phyloP scores from a whole-genome alignment of 64 coral and sea anemone species.

The Dendronephthya gigantea region DNA sequence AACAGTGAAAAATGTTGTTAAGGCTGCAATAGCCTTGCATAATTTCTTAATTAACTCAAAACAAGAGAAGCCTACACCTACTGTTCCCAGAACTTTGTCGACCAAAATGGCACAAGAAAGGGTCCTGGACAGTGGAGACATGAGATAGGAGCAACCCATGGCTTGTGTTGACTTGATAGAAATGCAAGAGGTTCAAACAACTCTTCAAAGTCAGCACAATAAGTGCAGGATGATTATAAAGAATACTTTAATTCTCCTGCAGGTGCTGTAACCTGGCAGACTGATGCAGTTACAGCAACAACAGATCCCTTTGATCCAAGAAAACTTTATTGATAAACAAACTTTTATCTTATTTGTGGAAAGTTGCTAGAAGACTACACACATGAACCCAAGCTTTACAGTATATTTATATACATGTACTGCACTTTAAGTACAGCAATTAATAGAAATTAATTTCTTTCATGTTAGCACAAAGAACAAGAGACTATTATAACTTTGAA shows the following conservation, averaged over 20 bases:
- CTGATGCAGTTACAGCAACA: background rate
- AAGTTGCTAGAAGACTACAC: no score
- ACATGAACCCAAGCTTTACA: no score
- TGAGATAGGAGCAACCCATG: background rate
- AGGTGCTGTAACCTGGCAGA: background rate
- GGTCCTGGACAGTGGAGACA: background rate
- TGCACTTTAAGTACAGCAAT: no score
- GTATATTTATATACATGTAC: no score
- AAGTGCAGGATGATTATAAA: background rate
- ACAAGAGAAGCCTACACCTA: background rate
- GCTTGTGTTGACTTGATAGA: background rate
- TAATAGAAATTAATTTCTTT: background rate
- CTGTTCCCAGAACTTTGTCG: background rate
- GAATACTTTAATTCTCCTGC: background rate
- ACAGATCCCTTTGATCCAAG: background rate
- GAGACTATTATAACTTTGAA: background rate
- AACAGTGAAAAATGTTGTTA: background rate
- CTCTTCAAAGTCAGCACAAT: background rate
- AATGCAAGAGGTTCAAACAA: background rate
- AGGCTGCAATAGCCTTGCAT: background rate
- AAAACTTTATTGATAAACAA: background rate
- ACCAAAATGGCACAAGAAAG: background rate
- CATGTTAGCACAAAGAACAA: background rate
- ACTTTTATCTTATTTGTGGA: background rate
- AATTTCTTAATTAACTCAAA: background rate